Evolutionary conservation across 1,140 invertebrate genomes (phyloP).

Genomic region (Pseudomyrmex flavicornis): DNA sequence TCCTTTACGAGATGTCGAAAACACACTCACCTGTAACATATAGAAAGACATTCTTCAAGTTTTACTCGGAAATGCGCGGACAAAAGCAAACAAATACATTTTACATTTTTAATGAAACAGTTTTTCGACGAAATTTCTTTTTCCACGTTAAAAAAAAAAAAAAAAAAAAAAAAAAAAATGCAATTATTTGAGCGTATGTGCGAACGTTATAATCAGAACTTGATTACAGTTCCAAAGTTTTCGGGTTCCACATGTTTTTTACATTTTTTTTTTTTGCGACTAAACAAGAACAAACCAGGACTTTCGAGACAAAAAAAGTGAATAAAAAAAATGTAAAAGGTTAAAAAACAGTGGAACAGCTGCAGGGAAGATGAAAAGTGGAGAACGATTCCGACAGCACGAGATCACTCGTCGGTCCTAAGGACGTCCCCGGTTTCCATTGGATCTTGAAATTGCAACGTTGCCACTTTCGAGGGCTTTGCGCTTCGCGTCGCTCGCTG

Average conservation of each 20-base stretch:
- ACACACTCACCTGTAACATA: neutral
- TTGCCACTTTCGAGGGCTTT: conserved; percentile 22
- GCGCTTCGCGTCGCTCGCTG: conserved; percentile 20
- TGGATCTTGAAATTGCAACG: conserved; percentile 54
- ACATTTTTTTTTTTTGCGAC: neutral
- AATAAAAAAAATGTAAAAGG: conserved; percentile 33
- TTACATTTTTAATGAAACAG: conserved; percentile 4
- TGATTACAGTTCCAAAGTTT: neutral
- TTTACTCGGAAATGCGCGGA: neutral
- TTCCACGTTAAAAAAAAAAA: neutral
- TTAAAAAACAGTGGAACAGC: neutral
- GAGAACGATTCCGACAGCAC: conserved; percentile 24
- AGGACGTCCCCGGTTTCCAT: conserved; percentile 24
- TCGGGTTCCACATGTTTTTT: neutral
- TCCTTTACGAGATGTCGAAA: no score
- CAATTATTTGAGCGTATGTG: conserved; percentile 1
- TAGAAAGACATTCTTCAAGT: neutral
- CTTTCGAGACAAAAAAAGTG: conserved; percentile 60
- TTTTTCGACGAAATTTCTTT: neutral
- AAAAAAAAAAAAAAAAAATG: neutral
- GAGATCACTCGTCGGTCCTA: conserved; percentile 40
- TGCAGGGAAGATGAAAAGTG: conserved; percentile 27
- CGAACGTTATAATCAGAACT: neutral
- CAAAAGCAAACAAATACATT: neutral
- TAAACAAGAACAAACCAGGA: conserved; percentile 17